A percentile compares a stretch with the other conserved stretches of the same genome.
Conservation (phyloP, 2,113 vertebrate species). For the Austrofundulus limnaeus region DNA sequence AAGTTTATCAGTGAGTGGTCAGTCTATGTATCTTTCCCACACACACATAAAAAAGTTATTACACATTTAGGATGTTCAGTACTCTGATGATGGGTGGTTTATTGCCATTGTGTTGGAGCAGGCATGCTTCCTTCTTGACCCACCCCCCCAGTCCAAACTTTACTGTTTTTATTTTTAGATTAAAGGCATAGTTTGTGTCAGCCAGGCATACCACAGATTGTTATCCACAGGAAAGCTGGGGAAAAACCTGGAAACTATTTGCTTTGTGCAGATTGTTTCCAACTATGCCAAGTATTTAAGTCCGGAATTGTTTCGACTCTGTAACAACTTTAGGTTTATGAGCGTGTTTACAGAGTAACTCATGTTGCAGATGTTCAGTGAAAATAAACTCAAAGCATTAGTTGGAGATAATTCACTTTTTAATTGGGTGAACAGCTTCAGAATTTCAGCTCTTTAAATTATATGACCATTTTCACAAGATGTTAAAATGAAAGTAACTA, state of each 20-base stretch:
- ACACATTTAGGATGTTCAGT: background rate
- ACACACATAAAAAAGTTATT: background rate
- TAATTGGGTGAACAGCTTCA: too few relatives aligned
- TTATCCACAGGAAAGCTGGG: background rate
- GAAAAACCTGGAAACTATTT: slow-evolving; percentile 1
- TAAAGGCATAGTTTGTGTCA: background rate
- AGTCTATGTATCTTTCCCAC: slow-evolving; percentile 43
- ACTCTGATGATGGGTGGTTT: background rate
- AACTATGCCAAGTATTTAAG: too few relatives aligned
- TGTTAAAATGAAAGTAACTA: too few relatives aligned
- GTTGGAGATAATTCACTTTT: too few relatives aligned
- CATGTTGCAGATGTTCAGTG: too few relatives aligned
- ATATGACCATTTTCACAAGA: too few relatives aligned
- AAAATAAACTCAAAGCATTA: too few relatives aligned
- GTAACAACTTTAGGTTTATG: background rate
- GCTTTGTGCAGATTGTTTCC: background rate
- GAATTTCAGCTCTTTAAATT: too few relatives aligned
- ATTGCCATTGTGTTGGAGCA: slow-evolving; percentile 1
- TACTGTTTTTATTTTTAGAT: slow-evolving; percentile 6
- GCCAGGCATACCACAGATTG: background rate
- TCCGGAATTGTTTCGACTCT: background rate
- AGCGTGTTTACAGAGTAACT: background rate
- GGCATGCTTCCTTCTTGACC: slow-evolving; percentile 1
- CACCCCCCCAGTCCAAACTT: background rate
- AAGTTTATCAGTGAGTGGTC: slow-evolving; percentile 52